These are phyloP conservation scores for Pelagia noctiluca DNA, from an alignment of 30 jellyfish, hydroid and myxozoan genomes.

Conservation along the genomic window DNA sequence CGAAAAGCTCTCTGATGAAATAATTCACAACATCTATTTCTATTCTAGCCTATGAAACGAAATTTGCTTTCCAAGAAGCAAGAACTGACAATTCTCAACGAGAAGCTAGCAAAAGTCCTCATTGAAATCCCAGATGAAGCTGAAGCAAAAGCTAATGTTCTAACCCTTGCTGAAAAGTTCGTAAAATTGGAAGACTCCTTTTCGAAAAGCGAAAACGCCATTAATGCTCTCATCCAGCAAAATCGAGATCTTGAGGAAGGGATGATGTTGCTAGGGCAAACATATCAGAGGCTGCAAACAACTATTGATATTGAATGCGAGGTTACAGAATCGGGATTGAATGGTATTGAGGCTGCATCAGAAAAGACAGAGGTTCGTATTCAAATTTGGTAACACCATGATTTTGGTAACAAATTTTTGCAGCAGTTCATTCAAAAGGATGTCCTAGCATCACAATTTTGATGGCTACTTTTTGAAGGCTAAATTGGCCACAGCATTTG, in stretches of 20 bases:
- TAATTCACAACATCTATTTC: too few relatives aligned
- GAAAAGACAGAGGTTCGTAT: not conserved
- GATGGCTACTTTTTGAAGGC: too few relatives aligned
- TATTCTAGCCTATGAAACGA: not conserved
- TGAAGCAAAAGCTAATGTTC: not conserved
- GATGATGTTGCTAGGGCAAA: not conserved
- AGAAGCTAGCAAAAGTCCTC: not conserved
- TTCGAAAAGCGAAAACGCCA: slow-evolving; percentile 20
- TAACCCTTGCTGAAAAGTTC: too few relatives aligned
- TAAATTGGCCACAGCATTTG: too few relatives aligned
- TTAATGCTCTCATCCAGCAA: not conserved
- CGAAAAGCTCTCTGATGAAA: too few relatives aligned
- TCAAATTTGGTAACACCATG: too few relatives aligned
- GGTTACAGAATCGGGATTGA: not conserved
- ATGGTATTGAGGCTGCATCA: not conserved
- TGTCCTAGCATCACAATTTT: too few relatives aligned
- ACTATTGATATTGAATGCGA: not conserved
- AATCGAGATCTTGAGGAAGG: not conserved
- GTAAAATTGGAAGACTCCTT: not conserved
- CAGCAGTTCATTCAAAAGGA: too few relatives aligned
- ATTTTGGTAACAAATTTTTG: too few relatives aligned
- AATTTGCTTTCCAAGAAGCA: not conserved
- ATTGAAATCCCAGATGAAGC: not conserved
- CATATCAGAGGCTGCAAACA: not conserved
- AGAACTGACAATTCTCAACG: not conserved